Base-by-base conservation (phyloP, 2,113 vertebrate genomes). In the Pseudorhombus dupliciocellatus region DNA sequence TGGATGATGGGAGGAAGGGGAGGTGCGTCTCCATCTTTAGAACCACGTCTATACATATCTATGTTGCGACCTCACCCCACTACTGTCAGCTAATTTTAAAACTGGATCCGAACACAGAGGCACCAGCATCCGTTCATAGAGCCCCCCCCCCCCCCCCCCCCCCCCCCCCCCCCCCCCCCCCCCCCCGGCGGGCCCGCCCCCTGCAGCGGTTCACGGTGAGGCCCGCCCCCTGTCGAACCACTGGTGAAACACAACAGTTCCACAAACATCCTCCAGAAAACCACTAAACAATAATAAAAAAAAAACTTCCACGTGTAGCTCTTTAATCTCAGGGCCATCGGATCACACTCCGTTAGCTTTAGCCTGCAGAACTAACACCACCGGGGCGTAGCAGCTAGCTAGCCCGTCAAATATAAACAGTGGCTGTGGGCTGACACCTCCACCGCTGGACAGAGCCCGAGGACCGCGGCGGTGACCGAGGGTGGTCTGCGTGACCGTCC, bases 401-500 rank as follows among this genome's bases (percentile, higher is more conserved):
- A 46, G 42, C 42, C 15, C 18, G 42, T 6, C 18, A 20, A 46
- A 46, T 18, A 46, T 6, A 46, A 20, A 46, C 42, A 6, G 37
- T 40, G 12, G 37, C 37, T 40, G 42, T 20, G 2, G 42, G 42
- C 42, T 46, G 42, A 15, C 42, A 18, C 42, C 42, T 46, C 42
- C 16, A 46, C 42, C 42, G 15, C 42, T 20, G 42, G 42, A 46
- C 16, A 15, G 18, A 48, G 46, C 31, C n/a, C 48, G 53, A 20
- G 18, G 15, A 51, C 42, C 4, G 28, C 4, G 28, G 2, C 31
- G 11, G 31, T 21, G 53, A 26, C 16, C 51, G 12, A n/a, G n/a
- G n/a, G n/a, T n/a, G 11, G 48, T 14, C 74, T 18, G 77, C 4
- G 22, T 59, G 62, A 10, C n/a, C 55, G 3, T 67, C 22, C 73